A percentile compares a stretch with the other conserved stretches of the same genome.
phyloP scores from a whole-genome alignment of 1,140 invertebrate genomes.

The Dinothrombium tinctorium region DNA sequence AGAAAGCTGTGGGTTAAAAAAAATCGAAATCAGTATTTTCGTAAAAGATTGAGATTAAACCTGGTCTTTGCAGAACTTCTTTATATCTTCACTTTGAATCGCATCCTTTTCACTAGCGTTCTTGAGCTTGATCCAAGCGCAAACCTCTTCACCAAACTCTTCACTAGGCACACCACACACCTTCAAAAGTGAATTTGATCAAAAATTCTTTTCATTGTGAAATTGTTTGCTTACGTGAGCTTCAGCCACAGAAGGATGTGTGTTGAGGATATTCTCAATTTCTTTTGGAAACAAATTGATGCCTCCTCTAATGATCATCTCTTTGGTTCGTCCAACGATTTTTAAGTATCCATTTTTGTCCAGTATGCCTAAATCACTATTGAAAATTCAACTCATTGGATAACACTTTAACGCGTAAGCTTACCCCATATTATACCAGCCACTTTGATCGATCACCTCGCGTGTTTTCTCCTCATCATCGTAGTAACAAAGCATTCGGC shows the following conservation, averaged over 20 bases:
- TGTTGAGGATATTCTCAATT: constrained; percentile 20
- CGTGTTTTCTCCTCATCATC: constrained; percentile 51
- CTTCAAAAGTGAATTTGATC: constrained; percentile 9
- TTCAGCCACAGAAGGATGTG: constrained; percentile 47
- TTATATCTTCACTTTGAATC: constrained; percentile 7
- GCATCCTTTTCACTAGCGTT: constrained; percentile 19
- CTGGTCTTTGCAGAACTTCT: constrained; percentile 11
- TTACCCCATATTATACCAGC: constrained; percentile 6
- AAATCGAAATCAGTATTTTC: background rate
- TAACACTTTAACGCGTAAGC: background rate
- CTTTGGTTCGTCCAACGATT: constrained; percentile 44
- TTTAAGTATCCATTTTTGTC: constrained; percentile 45
- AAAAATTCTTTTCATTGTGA: constrained; percentile 6
- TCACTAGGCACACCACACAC: constrained; percentile 29
- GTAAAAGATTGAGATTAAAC: background rate
- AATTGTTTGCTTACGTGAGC: constrained; percentile 25
- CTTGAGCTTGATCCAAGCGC: constrained; percentile 26
- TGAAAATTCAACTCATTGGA: background rate
- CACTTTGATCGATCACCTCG: constrained; percentile 34
- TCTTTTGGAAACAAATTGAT: constrained; percentile 15
- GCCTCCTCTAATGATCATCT: constrained; percentile 14
- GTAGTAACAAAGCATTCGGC: constrained; percentile 40
- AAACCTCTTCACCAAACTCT: constrained; percentile 27
- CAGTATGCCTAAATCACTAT: constrained; percentile 49
- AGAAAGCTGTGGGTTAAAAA: constrained; percentile 29